These are phyloP conservation scores for Belonocnema kinseyi DNA, from an alignment of 1,140 invertebrate species.

Conservation along the genomic window DNA sequence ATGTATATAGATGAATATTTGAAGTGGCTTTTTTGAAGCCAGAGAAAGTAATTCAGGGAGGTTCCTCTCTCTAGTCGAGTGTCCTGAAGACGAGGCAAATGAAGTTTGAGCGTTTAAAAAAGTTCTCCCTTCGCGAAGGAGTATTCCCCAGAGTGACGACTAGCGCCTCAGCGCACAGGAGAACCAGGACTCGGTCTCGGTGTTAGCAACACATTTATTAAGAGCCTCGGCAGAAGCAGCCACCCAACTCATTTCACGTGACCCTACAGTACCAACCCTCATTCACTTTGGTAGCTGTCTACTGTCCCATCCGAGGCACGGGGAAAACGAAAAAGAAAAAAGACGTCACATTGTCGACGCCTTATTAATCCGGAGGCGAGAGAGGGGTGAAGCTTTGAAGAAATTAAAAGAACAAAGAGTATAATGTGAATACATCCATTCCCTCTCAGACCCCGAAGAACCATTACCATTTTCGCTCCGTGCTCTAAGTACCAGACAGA, in stretches of 20 bases:
- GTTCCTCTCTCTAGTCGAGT: constrained; percentile 34
- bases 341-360: constrained; percentile 73
- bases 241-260: constrained; percentile 55
- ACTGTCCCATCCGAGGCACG: constrained; percentile 57
- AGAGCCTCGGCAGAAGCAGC: constrained; percentile 53
- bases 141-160: constrained; percentile 62
- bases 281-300: constrained; percentile 68
- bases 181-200: constrained; percentile 42
- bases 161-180: constrained; percentile 32
- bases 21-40: constrained; percentile 19
- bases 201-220: constrained; percentile 72
- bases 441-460: constrained; percentile 55
- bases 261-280: constrained; percentile 59
- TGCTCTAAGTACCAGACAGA: constrained; percentile 69
- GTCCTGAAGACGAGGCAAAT: constrained; percentile 48
- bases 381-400: constrained; percentile 68
- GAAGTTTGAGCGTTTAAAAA: constrained; percentile 63
- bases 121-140: constrained; percentile 70
- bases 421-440: constrained; percentile 75
- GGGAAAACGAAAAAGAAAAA: constrained; percentile 61
- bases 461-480: constrained; percentile 70
- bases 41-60: constrained; percentile 53
- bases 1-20: constrained; percentile 35
- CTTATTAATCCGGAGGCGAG: constrained; percentile 73
- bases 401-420: constrained; percentile 76